Evolutionary conservation across 92 coral and sea anemone genomes (phyloP), one percentile per base, ranked within the genome.

Genomic region (Actinostola sp.): DNA sequence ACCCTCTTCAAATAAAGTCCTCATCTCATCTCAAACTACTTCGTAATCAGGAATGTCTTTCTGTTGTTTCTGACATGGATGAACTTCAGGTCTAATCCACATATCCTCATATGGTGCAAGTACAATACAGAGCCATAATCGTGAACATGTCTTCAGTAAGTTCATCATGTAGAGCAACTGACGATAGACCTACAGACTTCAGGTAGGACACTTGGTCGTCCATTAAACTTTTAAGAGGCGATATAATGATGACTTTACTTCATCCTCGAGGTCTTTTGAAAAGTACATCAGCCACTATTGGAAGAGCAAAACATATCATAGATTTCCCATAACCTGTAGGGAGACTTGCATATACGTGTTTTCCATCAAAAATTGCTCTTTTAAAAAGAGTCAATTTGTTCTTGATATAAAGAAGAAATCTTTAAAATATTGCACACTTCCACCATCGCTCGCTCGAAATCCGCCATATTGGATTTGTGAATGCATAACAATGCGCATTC

Each of bases 301-400:
- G 89, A 33, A 77, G 70, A 2, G 79, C 79, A 57, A 66, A 88
- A 75, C 73, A 90, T 23, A 86, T 78, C 61, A 86, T 64, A 1
- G 92, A 86, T 61, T 90, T 90, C 21, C 92, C 88, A 67, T 68
- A 89, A 20, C 95, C 95, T 60, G 91, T 81, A 8, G 88, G 81
- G 28, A 88, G 71, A 66, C 92, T 87, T 41, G 86, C 88, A 55
- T 76, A 82, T 1, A 89, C 72, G 67, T 76, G 49, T 53, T 77
- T 77, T 63, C 80, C 78, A 30, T 61, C 61, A 19, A 85, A 30
- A 19, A 82, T 57, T 35, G 84, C 85, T 57, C 72, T 81, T 26
- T n/a, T n/a, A n/a, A n/a, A 85, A 29, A 56, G 88, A 72, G 26
- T 79, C 69, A 9, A 42, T 57, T 71, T 89, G 89, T 36, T 74